Percentiles rank a stretch among this genome's conserved stretches.
These are phyloP conservation scores for Otolemur garnettii DNA, from an alignment of 2,113 vertebrate genomes.

Conservation along the genomic window DNA sequence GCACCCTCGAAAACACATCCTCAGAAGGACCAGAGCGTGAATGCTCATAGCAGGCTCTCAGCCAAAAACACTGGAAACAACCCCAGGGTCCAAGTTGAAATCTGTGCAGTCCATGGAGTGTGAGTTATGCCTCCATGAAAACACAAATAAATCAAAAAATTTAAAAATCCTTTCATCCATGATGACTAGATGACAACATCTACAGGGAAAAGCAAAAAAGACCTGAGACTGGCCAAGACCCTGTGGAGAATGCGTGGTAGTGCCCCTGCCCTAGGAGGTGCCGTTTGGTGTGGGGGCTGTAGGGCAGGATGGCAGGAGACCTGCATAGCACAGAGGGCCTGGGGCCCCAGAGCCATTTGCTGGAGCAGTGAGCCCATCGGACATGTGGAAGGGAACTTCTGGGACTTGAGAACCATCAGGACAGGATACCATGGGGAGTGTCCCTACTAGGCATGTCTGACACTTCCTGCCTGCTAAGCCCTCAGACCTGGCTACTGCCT, in stretches of 20 bases:
- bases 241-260: not conserved
- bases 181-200: not conserved
- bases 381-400: not conserved
- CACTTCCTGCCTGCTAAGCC: not conserved
- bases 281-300: not conserved
- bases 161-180: not conserved
- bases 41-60: rapidly evolving
- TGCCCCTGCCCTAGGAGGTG: not conserved
- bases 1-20: not conserved
- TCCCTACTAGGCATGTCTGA: not conserved
- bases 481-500: not conserved
- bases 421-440: not conserved
- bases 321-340: rapidly evolving
- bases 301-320: not conserved
- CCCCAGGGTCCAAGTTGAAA: not conserved
- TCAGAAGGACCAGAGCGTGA: rapidly evolving
- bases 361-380: not conserved
- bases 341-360: not conserved
- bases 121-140: not conserved
- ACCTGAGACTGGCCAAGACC: not conserved
- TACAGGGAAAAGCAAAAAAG: not conserved
- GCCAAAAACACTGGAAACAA: not conserved
- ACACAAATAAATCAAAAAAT: not conserved
- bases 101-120: not conserved
- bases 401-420: not conserved